phyloP scores from a whole-genome alignment of 2,888 invertebrate species.

The Caenorhabditis sp. region DNA sequence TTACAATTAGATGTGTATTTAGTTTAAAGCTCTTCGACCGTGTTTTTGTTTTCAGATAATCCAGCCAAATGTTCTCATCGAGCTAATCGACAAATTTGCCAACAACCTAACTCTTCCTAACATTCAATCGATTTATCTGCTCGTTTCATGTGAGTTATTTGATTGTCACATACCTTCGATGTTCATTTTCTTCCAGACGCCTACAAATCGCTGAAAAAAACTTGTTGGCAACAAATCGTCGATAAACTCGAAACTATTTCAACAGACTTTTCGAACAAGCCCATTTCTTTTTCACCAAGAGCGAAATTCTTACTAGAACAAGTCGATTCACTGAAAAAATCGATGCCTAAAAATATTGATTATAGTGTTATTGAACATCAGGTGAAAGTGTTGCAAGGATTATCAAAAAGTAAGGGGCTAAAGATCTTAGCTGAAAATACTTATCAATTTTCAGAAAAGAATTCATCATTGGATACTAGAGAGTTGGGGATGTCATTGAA shows the following conservation, averaged over 20 bases:
- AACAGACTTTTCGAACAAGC: slow-evolving; percentile 19
- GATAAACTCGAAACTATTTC: slow-evolving; percentile 31
- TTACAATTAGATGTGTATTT: no score
- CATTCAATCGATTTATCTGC: slow-evolving; percentile 28
- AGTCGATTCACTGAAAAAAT: slow-evolving; percentile 35
- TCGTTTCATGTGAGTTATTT: slow-evolving; percentile 43
- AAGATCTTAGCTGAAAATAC: no score
- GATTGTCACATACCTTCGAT: neutral
- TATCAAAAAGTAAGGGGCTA: slow-evolving; percentile 48
- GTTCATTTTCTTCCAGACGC: neutral
- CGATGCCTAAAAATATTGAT: slow-evolving; percentile 36
- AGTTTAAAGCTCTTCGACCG: no score
- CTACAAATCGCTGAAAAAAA: slow-evolving; percentile 46
- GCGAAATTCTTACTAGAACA: slow-evolving; percentile 47
- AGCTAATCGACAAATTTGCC: slow-evolving; percentile 35
- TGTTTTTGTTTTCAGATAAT: no score
- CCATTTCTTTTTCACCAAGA: slow-evolving; percentile 33
- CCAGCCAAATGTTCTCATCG: slow-evolving; percentile 36
- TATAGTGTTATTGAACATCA: slow-evolving; percentile 40
- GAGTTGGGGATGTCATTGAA: slow-evolving; percentile 52
- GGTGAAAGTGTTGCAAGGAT: slow-evolving; percentile 41
- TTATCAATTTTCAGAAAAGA: slow-evolving; percentile 44
- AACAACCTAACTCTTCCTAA: slow-evolving; percentile 34
- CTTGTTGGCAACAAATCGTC: slow-evolving; percentile 22
- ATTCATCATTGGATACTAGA: slow-evolving; percentile 23